These are phyloP conservation scores for Omphaloscelis lunosa DNA, from an alignment of 2,888 invertebrate species.

Conservation along the genomic window DNA sequence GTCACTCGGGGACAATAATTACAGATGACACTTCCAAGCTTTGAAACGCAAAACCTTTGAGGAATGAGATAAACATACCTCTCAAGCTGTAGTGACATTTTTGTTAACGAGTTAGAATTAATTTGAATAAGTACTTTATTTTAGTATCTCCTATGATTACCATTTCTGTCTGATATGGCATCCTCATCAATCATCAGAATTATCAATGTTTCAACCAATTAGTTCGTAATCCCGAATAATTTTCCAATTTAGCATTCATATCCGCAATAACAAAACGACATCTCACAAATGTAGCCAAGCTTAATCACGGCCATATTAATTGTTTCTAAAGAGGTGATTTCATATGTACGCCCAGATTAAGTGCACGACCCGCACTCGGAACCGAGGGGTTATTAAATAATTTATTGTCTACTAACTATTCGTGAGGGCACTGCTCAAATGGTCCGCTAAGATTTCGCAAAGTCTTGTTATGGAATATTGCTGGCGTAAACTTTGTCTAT, in stretches of 20 bases:
- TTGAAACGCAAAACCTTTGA: conserved; percentile 84
- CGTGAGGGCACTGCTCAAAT: conserved; percentile 83
- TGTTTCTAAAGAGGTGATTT: conserved; percentile 88
- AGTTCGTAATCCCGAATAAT: conserved; percentile 3
- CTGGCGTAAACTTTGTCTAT: conserved; percentile 80
- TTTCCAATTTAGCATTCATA: conserved; percentile 40
- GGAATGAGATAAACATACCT: conserved; percentile 75
- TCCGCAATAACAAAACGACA: conserved; percentile 47
- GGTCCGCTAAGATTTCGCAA: conserved; percentile 84
- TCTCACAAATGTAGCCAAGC: conserved; percentile 51
- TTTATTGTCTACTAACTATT: conserved; percentile 89
- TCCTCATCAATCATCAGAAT: conserved; percentile 2
- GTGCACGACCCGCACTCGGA: conserved; percentile 82
- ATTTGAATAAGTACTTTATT: not conserved
- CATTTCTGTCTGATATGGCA: not conserved
- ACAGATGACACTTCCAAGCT: conserved; percentile 83
- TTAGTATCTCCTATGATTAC: not conserved
- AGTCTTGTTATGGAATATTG: conserved; percentile 83
- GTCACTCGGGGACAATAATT: conserved; percentile 84
- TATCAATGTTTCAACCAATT: conserved; percentile 5
- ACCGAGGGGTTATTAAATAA: conserved; percentile 88
- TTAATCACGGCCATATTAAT: conserved; percentile 82
- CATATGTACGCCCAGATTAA: conserved; percentile 87
- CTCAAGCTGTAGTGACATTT: conserved; percentile 63
- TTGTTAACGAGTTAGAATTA: not conserved